These are phyloP conservation scores for Psilopsiagon aymara DNA, from an alignment of 2,113 vertebrate genomes.

Conservation along the genomic window DNA sequence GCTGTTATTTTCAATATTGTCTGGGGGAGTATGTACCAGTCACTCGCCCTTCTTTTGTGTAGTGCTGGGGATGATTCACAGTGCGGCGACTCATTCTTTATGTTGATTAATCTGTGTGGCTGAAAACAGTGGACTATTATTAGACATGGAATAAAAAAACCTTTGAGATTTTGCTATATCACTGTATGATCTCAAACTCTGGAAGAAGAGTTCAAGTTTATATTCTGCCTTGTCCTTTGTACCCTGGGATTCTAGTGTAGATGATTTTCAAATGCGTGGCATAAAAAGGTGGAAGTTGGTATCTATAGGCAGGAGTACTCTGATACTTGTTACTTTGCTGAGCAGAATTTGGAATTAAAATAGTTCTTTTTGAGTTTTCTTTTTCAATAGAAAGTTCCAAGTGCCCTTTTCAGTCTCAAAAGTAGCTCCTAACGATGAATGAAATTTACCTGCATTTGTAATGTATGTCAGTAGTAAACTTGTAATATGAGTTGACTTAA, in stretches of 20 bases:
- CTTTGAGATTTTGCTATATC: background rate
- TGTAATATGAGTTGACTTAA: background rate
- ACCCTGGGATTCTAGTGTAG: background rate
- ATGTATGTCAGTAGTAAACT: background rate
- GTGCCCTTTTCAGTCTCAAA: background rate
- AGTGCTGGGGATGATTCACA: constrained; percentile 60
- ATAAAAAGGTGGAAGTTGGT: background rate
- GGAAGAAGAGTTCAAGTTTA: background rate
- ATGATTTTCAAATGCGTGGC: background rate
- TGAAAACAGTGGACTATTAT: constrained; percentile 61
- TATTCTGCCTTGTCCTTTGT: background rate
- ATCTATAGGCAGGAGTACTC: background rate
- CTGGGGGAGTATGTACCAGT: constrained; percentile 61
- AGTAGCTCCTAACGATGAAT: background rate
- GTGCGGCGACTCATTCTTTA: constrained; percentile 36
- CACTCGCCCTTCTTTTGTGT: constrained; percentile 55
- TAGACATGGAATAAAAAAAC: background rate
- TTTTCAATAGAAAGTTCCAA: background rate
- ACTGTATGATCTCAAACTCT: background rate
- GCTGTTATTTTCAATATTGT: constrained; percentile 66
- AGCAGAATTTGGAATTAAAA: background rate
- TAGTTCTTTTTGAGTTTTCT: background rate
- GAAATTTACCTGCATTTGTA: background rate
- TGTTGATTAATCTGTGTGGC: constrained; percentile 50
- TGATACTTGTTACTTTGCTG: background rate